Evolutionary conservation across 2,797 vertebrate genomes (phyloP), one percentile per base, ranked within the genome.

Genomic region (Syncerus caffer): DNA sequence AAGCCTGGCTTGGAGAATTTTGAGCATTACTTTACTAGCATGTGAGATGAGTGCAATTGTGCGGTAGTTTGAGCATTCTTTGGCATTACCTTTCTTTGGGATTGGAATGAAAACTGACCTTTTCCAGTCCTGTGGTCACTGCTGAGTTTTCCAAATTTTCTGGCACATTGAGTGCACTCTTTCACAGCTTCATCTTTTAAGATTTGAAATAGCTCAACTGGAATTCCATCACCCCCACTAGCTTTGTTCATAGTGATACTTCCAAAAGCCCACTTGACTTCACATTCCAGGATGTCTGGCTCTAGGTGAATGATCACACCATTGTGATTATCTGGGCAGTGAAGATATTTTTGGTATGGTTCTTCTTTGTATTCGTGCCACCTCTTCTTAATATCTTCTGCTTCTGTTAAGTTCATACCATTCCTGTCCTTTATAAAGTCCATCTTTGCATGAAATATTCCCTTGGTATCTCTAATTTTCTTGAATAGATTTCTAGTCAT

Each of bases 321-420:
- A 64, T 9, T 1, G 0, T 64, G 31, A n/a, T 64, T n/a, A n/a
- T n/a, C 16, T n/a, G 31, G 16, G 8, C 6, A 2, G 0, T n/a
- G 16, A n/a, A 64, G 31, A n/a, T n/a, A 8, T n/a, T 64, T n/a
- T 64, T n/a, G n/a, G 31, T 64, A n/a, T 1, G n/a, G 16, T 64
- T n/a, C 62, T n/a, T 64, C 62, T 19, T 16, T 64, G 62, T 64
- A 64, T 64, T n/a, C 62, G 9, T 64, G 31, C 31, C 62, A 19
- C 16, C 16, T 64, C 31, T n/a, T 64, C 62, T 64, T 64, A 64
- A n/a, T 64, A 64, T n/a, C 16, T 19, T 64, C 62, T 64, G 31
- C 62, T 64, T 34, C 16, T 64, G 8, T 19, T 64, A 34, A 8
- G 62, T 34, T 16, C 31, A n/a, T 4, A 64, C 1, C 2, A 19